A percentile compares a stretch with the other conserved stretches of the same genome.
phyloP scores from a whole-genome alignment of 2,113 vertebrate genomes.

The Neodontobutis hainanensis region DNA sequence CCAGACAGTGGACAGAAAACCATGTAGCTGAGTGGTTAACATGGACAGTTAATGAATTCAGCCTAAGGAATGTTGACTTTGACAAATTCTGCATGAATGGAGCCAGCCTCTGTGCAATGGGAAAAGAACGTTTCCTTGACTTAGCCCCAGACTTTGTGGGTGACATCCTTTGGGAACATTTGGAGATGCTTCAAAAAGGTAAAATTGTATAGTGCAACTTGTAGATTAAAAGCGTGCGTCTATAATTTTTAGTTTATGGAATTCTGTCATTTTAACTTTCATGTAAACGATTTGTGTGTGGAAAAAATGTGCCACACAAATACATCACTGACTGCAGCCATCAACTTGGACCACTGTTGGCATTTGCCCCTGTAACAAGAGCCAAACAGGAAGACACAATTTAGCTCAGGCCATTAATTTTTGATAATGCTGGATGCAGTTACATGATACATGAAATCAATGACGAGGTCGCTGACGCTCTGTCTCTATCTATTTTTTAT shows the following conservation, averaged over 20 bases:
- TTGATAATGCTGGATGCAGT: slow-evolving; percentile 72
- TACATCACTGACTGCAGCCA: slow-evolving; percentile 4
- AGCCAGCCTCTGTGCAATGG: slow-evolving; percentile 90
- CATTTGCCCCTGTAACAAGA: slow-evolving; percentile 61
- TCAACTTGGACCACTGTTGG: slow-evolving; percentile 26
- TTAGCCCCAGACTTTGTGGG: slow-evolving; percentile 97
- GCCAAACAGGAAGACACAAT: slow-evolving; percentile 64
- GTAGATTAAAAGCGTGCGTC: not conserved
- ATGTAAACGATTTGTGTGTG: not conserved
- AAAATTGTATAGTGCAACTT: slow-evolving; percentile 16
- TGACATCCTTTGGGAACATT: slow-evolving; percentile 98
- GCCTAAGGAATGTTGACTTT: slow-evolving; percentile 95
- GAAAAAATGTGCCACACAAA: not conserved
- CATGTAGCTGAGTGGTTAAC: slow-evolving; percentile 94
- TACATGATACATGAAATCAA: slow-evolving; percentile 77
- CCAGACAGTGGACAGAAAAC: slow-evolving; percentile 93
- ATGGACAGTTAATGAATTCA: slow-evolving; percentile 98
- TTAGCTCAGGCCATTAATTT: slow-evolving; percentile 71
- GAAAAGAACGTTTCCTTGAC: slow-evolving; percentile 97
- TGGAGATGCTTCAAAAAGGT: slow-evolving; percentile 99
- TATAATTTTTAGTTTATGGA: not conserved
- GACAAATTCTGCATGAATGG: slow-evolving; percentile 96
- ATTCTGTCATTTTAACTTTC: not conserved
- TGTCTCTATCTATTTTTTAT: slow-evolving; percentile 75
- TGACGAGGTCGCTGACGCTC: slow-evolving; percentile 70